Evolutionary conservation across 2,888 invertebrate genomes (phyloP).

Genomic region (Thecophora atra): DNA sequence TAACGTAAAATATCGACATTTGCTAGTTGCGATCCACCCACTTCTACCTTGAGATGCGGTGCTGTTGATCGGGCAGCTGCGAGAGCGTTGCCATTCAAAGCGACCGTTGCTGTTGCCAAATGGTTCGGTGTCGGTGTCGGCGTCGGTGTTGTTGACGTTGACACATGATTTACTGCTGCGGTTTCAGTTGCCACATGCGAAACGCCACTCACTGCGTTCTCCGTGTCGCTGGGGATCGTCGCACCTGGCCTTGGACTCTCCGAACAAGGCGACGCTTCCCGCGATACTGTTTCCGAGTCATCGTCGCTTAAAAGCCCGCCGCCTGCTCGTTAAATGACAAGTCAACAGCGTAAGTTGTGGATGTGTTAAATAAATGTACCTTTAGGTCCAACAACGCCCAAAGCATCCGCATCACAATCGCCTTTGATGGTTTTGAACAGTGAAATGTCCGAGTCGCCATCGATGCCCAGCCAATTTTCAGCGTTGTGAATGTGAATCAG

Average conservation of each 20-base stretch:
- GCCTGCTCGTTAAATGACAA: conserved; percentile 41
- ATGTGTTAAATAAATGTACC: no score
- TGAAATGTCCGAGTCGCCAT: conserved; percentile 84
- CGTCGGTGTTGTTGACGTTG: conserved; percentile 17
- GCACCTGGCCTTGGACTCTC: conserved; percentile 69
- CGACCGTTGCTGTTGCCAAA: conserved; percentile 20
- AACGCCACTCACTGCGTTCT: conserved; percentile 62
- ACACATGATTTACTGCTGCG: conserved; percentile 16
- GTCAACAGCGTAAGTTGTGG: no score
- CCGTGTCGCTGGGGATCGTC: conserved; percentile 44
- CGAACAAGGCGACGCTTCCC: conserved; percentile 78
- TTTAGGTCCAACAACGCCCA: conserved; percentile 48
- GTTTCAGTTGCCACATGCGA: not conserved
- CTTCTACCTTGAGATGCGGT: conserved; percentile 45
- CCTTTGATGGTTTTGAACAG: conserved; percentile 80
- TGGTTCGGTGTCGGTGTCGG: not conserved
- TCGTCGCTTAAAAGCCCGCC: conserved; percentile 70
- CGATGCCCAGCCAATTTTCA: conserved; percentile 92
- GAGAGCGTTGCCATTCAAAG: conserved; percentile 7
- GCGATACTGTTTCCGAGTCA: conserved; percentile 73
- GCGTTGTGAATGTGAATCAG: conserved; percentile 93
- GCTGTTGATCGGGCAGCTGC: conserved; percentile 1
- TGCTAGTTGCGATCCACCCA: conserved; percentile 31
- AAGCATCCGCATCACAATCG: conserved; percentile 71
- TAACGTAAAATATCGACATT: conserved; percentile 5